Evolutionary conservation across 1,140 invertebrate species (phyloP).

Genomic region (Zaprionus taronus): DNA sequence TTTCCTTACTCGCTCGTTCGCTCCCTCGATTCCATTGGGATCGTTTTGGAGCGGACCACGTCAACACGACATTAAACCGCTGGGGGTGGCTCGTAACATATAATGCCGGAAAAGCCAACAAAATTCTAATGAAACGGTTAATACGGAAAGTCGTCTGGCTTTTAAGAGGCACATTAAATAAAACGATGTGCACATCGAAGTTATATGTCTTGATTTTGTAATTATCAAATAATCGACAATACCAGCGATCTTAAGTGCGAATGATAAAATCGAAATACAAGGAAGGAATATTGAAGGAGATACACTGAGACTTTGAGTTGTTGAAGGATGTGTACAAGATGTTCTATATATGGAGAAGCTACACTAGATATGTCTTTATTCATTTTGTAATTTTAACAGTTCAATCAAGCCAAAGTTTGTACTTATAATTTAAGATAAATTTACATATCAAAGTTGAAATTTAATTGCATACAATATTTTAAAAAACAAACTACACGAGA

Average conservation of each 20-base stretch:
- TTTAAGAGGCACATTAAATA: slow-evolving; percentile 23
- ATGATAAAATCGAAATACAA: too few relatives aligned
- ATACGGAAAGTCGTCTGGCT: neutral
- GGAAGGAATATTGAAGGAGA: too few relatives aligned
- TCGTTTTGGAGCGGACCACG: slow-evolving; percentile 3
- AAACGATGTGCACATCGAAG: neutral
- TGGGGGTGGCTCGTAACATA: neutral
- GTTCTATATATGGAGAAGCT: too few relatives aligned
- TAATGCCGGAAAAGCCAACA: slow-evolving; percentile 2
- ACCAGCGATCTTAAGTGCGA: neutral
- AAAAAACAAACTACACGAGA: too few relatives aligned
- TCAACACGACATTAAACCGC: slow-evolving; percentile 36
- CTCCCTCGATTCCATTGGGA: slow-evolving; percentile 12
- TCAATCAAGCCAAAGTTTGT: too few relatives aligned
- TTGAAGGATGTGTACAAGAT: too few relatives aligned
- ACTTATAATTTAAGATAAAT: too few relatives aligned
- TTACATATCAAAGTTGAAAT: too few relatives aligned
- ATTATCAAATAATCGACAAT: neutral
- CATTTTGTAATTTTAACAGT: too few relatives aligned
- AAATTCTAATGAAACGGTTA: slow-evolving; percentile 21
- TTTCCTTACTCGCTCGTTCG: neutral
- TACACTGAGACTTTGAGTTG: too few relatives aligned
- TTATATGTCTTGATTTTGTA: slow-evolving; percentile 4
- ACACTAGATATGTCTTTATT: too few relatives aligned
- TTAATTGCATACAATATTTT: too few relatives aligned